Evolutionary conservation across 2,888 invertebrate species (phyloP).

Genomic region (Octodonta nipae): DNA sequence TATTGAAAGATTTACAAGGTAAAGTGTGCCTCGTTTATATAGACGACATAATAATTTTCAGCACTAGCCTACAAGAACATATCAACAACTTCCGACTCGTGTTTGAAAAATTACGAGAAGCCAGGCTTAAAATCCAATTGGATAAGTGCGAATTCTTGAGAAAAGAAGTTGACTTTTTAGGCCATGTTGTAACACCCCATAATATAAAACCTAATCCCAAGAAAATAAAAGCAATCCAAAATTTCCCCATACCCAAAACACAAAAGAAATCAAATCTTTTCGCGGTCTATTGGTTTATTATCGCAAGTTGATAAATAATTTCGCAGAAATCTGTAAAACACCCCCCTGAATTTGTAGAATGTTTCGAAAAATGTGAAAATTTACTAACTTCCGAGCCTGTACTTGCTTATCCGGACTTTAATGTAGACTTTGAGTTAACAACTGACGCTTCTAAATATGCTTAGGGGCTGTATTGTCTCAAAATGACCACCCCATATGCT

Average conservation of each 20-base stretch:
- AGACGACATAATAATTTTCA: conserved; percentile 26
- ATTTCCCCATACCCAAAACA: conserved; percentile 10
- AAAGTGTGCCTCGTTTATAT: conserved; percentile 25
- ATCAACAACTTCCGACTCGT: conserved; percentile 15
- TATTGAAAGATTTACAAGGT: conserved; percentile 20
- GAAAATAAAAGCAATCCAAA: conserved; percentile 10
- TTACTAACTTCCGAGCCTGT: conserved; percentile 5
- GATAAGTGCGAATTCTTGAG: conserved; percentile 14
- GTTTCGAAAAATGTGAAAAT: conserved; percentile 12
- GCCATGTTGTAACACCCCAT: conserved; percentile 12
- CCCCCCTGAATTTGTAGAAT: conserved; percentile 9
- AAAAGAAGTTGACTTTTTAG: conserved; percentile 14
- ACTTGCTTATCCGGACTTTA: not conserved
- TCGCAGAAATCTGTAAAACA: conserved; percentile 6
- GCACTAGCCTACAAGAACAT: conserved; percentile 17
- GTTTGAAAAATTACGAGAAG: conserved; percentile 13
- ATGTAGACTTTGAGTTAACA: conserved; percentile 15
- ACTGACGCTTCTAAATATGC: conserved; percentile 25
- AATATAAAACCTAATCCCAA: conserved; percentile 14
- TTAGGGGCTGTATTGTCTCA: conserved; percentile 24
- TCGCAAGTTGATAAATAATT: conserved; percentile 11
- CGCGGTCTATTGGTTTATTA: conserved; percentile 16
- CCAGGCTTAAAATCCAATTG: conserved; percentile 14
- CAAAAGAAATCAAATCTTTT: conserved; percentile 15
- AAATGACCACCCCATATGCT: conserved; percentile 25